Evolutionary conservation across 2,888 invertebrate species (phyloP), one percentile per base, ranked within the genome.

Genomic region (Hoplodrina ambigua): DNA sequence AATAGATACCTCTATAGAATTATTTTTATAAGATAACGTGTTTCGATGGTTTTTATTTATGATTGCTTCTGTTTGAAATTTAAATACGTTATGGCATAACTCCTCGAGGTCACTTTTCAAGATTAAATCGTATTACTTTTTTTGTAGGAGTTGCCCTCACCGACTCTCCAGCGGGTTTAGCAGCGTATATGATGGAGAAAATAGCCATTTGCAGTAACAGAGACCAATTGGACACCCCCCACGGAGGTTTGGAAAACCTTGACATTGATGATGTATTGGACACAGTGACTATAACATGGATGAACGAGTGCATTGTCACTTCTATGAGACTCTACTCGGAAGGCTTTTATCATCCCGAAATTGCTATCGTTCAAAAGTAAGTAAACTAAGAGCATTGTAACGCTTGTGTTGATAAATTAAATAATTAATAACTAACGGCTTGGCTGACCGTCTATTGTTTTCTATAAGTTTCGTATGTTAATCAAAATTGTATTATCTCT

Each of bases 121-220:
- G 11, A 46, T 46, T 15, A 46, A 17, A 46, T 17, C 17, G 17
- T 17, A 15, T 44, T 4, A 44, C 17, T 46, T 17, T 46, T n/a
- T 61, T 92, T 93, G 0, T 84, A 97, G 98, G 98, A 25, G 96
- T 97, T 4, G 97, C 96, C 0, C 88, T 98, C 72, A 94, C 96
- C 11, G 97, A 98, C 85, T 97, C 98, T 0, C 99, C 99, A 0
- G 96, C 97, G 0, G 99, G 98, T 0, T 92, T 99, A 78, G 98
- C 99, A 2, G 98, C 97, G 0, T 99, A 99, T 86, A 97, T 98
- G 56, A 93, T 99, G 80, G 99, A 99, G 88, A 99, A 99, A 93
- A 98, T 99, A 90, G 97, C 95, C 88, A 97, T 87, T 68, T 97
- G 93, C 97, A 98, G 93, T 94, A 98, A 94, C 93, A 97, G 86